phyloP scores from a whole-genome alignment of 2,888 invertebrate species.

The Boloria euphrosyne region DNA sequence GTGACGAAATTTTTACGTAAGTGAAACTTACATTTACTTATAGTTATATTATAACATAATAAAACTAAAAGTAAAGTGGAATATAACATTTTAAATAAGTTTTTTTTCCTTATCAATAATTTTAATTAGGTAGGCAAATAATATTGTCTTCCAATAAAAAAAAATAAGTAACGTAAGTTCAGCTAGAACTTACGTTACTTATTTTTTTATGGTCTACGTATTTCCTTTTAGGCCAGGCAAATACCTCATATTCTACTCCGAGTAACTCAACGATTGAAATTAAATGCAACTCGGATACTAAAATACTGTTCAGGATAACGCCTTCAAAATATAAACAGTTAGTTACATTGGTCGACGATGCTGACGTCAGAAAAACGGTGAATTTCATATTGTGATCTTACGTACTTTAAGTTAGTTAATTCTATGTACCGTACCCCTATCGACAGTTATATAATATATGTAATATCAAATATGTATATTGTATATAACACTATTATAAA shows the following conservation, averaged over 20 bases:
- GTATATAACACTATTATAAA: too few species aligned
- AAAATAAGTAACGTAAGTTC: too few species aligned
- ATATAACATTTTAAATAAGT: too few species aligned
- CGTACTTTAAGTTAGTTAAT: not conserved
- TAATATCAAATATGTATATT: too few species aligned
- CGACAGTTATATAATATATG: too few species aligned
- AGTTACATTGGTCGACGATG: slow-evolving; percentile 3
- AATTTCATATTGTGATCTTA: too few species aligned
- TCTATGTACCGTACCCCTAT: too few species aligned
- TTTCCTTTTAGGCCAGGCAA: slow-evolving; percentile 12
- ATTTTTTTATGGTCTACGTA: not conserved
- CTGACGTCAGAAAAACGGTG: not conserved
- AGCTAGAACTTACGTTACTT: not conserved
- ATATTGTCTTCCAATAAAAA: not conserved
- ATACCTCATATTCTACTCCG: not conserved
- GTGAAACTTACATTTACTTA: not conserved
- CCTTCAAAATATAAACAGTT: slow-evolving; percentile 26
- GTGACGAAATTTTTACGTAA: slow-evolving; percentile 9
- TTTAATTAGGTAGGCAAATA: not conserved
- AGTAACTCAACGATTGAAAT: slow-evolving; percentile 31
- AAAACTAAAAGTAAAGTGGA: too few species aligned
- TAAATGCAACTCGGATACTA: slow-evolving; percentile 38
- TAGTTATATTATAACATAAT: too few species aligned
- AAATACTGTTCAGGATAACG: slow-evolving; percentile 37
- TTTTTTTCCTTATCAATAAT: not conserved